Evolutionary conservation across 2,888 invertebrate genomes (phyloP).

Genomic region (Amorpha juglandis): DNA sequence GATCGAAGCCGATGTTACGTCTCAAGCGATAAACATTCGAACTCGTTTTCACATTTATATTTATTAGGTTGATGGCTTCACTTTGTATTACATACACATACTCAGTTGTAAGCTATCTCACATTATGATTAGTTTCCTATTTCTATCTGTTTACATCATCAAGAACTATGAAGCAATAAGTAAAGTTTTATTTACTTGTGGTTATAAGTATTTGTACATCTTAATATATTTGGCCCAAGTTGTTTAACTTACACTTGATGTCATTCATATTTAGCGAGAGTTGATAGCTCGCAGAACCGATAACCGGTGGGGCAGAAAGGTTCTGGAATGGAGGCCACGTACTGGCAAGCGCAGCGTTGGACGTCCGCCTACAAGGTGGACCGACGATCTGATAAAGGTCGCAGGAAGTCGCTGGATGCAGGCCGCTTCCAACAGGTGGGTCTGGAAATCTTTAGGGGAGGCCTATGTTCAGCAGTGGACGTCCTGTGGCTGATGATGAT

Average conservation of each 20-base stretch:
- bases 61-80: constrained; percentile 17
- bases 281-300: no score
- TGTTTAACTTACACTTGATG: neutral
- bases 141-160: constrained; percentile 9
- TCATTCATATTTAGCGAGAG: neutral
- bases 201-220: neutral
- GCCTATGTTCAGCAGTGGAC: no score
- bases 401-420: no score
- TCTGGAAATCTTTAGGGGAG: no score
- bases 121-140: constrained; percentile 14
- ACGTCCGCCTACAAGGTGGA: no score
- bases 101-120: constrained; percentile 10
- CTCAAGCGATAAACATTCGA: constrained; percentile 7
- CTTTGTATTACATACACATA: constrained; percentile 9
- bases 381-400: no score
- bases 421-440: no score
- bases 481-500: no score
- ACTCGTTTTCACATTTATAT: constrained; percentile 19
- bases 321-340: no score
- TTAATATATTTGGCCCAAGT: neutral
- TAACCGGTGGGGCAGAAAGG: no score
- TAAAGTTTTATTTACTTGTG: constrained; percentile 10
- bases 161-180: constrained; percentile 5
- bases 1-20: constrained; percentile 5
- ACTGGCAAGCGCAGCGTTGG: no score